A percentile compares a stretch with the other conserved stretches of the same genome.
Evolutionary conservation across 2,888 invertebrate species (phyloP).

Genomic region (Pediacus dermestoides): DNA sequence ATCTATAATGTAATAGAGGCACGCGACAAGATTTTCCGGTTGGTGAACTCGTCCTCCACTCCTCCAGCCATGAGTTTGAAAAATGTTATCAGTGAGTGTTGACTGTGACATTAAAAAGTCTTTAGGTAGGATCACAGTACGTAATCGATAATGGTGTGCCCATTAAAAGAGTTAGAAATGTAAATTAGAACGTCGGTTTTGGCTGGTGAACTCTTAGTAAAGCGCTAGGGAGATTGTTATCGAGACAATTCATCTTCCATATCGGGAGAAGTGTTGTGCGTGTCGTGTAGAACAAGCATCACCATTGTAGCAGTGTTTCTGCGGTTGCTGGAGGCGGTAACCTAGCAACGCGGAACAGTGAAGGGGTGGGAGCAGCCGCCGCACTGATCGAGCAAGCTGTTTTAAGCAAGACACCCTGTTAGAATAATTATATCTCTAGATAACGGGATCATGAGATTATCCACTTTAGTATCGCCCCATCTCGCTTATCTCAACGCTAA

Average conservation of each 20-base stretch:
- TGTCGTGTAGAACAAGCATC: slow-evolving; percentile 52
- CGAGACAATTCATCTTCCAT: slow-evolving; percentile 47
- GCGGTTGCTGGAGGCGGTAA: slow-evolving; percentile 49
- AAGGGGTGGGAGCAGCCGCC: slow-evolving; percentile 33
- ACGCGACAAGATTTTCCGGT: slow-evolving; percentile 7
- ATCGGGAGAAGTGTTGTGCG: slow-evolving; percentile 47
- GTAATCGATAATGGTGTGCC: slow-evolving; percentile 13
- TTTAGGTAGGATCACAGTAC: slow-evolving; percentile 12
- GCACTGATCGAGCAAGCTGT: slow-evolving; percentile 49
- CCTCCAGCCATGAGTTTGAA: slow-evolving; percentile 5
- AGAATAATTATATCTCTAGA: slow-evolving; percentile 52
- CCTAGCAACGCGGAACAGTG: slow-evolving; percentile 43
- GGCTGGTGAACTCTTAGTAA: too few species aligned
- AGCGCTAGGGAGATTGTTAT: slow-evolving; percentile 42
- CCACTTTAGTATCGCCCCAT: slow-evolving; percentile 49
- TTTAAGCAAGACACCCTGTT: slow-evolving; percentile 52
- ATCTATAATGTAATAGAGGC: too few species aligned
- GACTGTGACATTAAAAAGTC: slow-evolving; percentile 13
- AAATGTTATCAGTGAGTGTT: slow-evolving; percentile 13
- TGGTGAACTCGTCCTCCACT: too few species aligned
- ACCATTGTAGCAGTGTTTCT: slow-evolving; percentile 52
- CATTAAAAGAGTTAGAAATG: slow-evolving; percentile 37
- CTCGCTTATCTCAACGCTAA: slow-evolving; percentile 44
- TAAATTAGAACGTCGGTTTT: slow-evolving; percentile 29
- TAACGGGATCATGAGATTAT: slow-evolving; percentile 53